These are phyloP conservation scores for Zhuqinia jingwanae DNA, from an alignment of 2,888 invertebrate genomes.

Conservation along the genomic window DNA sequence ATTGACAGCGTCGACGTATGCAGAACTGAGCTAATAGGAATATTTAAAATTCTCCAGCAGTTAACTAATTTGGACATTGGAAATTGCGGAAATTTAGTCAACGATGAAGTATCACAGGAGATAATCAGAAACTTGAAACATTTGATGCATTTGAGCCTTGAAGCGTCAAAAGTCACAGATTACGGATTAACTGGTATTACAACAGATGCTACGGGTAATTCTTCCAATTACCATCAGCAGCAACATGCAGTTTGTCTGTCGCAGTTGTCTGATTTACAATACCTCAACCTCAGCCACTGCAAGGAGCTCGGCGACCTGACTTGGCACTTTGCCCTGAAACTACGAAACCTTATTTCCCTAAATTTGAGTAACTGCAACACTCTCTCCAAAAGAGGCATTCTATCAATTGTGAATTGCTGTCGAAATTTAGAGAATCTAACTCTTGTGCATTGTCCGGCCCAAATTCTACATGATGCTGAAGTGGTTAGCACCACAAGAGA, in stretches of 20 bases:
- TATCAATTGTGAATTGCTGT: conserved; percentile 59
- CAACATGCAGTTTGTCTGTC: not conserved
- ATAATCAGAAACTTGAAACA: conserved; percentile 17
- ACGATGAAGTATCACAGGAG: conserved; percentile 35
- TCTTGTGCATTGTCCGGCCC: conserved; percentile 41
- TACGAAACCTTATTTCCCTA: conserved; percentile 32
- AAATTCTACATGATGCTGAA: conserved; percentile 53
- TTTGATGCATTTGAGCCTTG: conserved; percentile 46
- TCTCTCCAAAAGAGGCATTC: conserved; percentile 48
- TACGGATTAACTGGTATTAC: not conserved
- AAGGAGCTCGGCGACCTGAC: conserved; percentile 36
- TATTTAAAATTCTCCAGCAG: not conserved
- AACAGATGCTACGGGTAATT: too few species aligned
- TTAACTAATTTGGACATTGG: conserved; percentile 48
- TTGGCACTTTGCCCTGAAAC: conserved; percentile 31
- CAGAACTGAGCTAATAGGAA: conserved; percentile 10
- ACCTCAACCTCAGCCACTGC: conserved; percentile 61
- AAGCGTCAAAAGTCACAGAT: conserved; percentile 31
- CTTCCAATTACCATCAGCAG: too few species aligned
- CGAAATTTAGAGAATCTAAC: conserved; percentile 56
- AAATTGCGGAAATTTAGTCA: conserved; percentile 33
- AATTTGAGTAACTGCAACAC: conserved; percentile 61
- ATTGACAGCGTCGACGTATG: not conserved
- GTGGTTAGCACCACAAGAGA: conserved; percentile 32
- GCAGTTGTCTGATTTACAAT: conserved; percentile 20